phyloP scores from a whole-genome alignment of 2,113 vertebrate genomes.

The Poicephalus gulielmi region DNA sequence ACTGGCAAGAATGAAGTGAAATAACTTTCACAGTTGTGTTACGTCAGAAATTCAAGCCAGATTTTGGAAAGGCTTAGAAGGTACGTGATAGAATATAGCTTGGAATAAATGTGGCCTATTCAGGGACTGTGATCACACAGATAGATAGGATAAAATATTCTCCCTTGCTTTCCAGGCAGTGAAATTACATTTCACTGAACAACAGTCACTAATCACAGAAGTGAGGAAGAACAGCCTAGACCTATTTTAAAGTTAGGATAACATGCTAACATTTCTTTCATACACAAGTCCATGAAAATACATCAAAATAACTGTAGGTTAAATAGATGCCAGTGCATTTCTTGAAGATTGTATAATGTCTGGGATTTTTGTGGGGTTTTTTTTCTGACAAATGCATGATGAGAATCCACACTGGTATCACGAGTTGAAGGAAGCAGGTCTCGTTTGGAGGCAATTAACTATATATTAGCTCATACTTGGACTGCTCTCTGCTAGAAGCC shows the following conservation, averaged over 20 bases:
- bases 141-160: not conserved
- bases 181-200: not conserved
- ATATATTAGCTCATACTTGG: not conserved
- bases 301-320: not conserved
- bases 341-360: not conserved
- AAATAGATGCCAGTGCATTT: not conserved
- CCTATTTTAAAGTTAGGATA: not conserved
- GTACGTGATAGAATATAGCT: not conserved
- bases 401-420: not conserved
- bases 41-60: not conserved
- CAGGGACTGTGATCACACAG: not conserved
- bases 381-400: not conserved
- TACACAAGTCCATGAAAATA: not conserved
- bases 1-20: not conserved
- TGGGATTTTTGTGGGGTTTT: not conserved
- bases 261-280: not conserved
- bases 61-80: not conserved
- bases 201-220: not conserved
- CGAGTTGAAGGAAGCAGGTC: not conserved
- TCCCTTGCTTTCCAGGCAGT: not conserved
- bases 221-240: not conserved
- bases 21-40: not conserved
- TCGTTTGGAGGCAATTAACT: not conserved
- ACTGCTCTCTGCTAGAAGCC: not conserved
- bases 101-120: not conserved